Conservation (phyloP, 2,113 vertebrate genomes). For the Deroptyus accipitrinus region DNA sequence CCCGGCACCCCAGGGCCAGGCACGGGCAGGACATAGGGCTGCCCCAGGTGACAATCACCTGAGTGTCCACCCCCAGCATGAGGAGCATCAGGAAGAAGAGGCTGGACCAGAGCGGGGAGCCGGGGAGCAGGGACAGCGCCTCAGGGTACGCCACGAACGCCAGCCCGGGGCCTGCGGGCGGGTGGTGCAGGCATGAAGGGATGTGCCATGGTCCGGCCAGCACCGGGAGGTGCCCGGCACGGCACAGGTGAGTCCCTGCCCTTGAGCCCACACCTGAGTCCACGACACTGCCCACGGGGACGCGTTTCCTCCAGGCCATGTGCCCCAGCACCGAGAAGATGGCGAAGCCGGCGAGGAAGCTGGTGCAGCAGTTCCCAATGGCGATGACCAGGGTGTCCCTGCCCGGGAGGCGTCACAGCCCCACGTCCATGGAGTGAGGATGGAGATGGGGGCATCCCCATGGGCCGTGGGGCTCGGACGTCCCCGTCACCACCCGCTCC, state of each 20-base stretch:
- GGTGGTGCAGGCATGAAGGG: too few relatives aligned
- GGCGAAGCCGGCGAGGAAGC: conserved; percentile 89
- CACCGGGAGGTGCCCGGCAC: fast-evolving
- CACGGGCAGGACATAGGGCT: not conserved
- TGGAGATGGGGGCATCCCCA: too few relatives aligned
- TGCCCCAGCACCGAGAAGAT: conserved; percentile 94
- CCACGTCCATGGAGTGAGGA: not conserved
- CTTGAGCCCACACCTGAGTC: conserved; percentile 3
- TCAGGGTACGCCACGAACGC: conserved; percentile 91
- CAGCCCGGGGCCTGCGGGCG: conserved; percentile 82
- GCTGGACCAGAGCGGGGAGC: conserved; percentile 87
- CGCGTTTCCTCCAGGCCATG: conserved; percentile 81
- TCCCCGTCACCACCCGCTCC: not conserved
- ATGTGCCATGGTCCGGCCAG: too few relatives aligned
- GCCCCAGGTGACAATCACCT: not conserved
- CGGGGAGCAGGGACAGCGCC: conserved; percentile 88
- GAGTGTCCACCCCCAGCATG: conserved; percentile 86
- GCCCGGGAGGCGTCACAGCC: not conserved
- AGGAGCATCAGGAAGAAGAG: conserved; percentile 96
- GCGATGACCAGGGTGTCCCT: conserved; percentile 92
- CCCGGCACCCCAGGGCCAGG: not conserved
- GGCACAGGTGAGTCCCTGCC: too few relatives aligned
- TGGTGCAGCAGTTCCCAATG: conserved; percentile 89
- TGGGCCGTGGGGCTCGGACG: fast-evolving
- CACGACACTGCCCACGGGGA: conserved; percentile 84